Evolutionary conservation across 2,888 invertebrate species (phyloP).

Genomic region (Noctua comes): DNA sequence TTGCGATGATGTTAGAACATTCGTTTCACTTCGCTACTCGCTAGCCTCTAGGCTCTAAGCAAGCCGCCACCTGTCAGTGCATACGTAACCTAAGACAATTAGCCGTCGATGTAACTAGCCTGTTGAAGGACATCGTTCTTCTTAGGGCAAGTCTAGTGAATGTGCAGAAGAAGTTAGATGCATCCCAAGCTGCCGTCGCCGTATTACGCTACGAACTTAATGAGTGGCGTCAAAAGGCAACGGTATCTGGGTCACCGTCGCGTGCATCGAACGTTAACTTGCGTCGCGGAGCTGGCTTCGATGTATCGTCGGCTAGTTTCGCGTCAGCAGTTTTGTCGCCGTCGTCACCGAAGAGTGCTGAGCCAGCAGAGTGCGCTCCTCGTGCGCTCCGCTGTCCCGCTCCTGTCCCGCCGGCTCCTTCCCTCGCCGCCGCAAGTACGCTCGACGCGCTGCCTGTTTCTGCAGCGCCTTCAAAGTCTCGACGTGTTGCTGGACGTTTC

Average conservation of each 20-base stretch:
- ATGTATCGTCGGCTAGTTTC: not conserved
- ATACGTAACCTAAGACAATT: too few relatives aligned
- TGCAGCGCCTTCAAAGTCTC: not conserved
- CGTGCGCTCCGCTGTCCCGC: too few relatives aligned
- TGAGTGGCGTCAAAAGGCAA: not conserved
- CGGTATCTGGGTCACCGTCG: not conserved
- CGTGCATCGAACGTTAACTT: too few relatives aligned
- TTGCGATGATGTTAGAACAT: not conserved
- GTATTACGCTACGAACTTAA: not conserved
- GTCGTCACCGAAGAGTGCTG: not conserved
- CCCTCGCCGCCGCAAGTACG: not conserved
- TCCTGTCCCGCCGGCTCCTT: not conserved
- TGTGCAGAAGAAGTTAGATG: not conserved
- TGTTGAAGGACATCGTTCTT: too few relatives aligned
- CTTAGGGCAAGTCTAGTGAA: not conserved
- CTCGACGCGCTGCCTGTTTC: not conserved
- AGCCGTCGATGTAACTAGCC: not conserved
- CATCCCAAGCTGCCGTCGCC: too few relatives aligned
- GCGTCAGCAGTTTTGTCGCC: not conserved
- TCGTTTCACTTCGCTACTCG: not conserved
- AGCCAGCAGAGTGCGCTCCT: not conserved
- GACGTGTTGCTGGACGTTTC: not conserved
- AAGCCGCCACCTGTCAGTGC: too few relatives aligned
- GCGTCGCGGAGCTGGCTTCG: not conserved
- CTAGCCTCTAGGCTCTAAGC: not conserved